Base-by-base conservation (phyloP, 2,797 vertebrate species). In the Tenualosa thibaudeaui region DNA sequence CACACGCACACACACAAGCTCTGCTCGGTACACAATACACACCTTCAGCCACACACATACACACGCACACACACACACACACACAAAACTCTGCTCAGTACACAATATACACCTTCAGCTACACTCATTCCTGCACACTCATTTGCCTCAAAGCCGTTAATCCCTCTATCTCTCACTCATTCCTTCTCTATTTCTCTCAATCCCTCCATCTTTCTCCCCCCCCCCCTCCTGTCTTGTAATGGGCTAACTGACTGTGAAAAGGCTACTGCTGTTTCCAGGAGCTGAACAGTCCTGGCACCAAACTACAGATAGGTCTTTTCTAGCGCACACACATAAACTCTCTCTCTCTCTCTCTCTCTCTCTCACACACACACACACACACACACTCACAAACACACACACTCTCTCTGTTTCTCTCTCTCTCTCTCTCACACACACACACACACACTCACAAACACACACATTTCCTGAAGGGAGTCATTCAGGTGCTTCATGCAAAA, bases 151-250 rank as follows among this genome's bases (percentile, higher is more conserved):
- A 9, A 10, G 24, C 12, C 26, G 12, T 31, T 68, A 68, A 68
- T 84, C 7, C 1, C 51, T 85, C 81, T 40, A 17, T 53, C 17
- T 82, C 50, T 51, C 88, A 86, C 85, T 62, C 85, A 88, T 60
- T 78, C 81, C 51, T 62, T 82, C 68, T 60, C 86, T 6, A 84
- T 62, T 81, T 88, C 50, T 62, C 51, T 7, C 26, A 78, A 81
- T 87, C 9, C 17, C 58, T 19, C 9, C 5, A 5, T 24, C 51
- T 13, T 13, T 15, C 51, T 53, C 26, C 31, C 62, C 13, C 26
- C 31, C n/a, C 31, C 62, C 0, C 4, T 65, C 62, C 10, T 13
- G 7, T 13, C 15, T 53, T 53, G 51, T 53, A 53, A 53, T 53
- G 13, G 13, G 51, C 51, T 53, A 53, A 13, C 82, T 88, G 81